Base-by-base conservation (phyloP, 1,140 invertebrate species). In the Pararge aegeria region DNA sequence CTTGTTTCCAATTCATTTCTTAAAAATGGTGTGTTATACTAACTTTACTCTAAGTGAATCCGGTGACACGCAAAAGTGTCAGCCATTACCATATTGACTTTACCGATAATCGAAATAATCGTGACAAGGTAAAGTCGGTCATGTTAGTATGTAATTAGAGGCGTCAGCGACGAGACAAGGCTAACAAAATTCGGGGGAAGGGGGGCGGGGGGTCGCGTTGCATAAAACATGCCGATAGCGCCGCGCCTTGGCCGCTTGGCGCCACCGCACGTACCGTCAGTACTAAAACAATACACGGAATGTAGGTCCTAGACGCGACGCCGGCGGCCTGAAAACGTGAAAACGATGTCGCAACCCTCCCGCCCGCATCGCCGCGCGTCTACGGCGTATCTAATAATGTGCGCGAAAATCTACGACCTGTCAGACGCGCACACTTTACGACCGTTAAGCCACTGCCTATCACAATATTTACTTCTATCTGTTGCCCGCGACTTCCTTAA, bases 151-250 rank as follows among this genome's bases (percentile, higher is more conserved):
- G 77, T 80, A 78, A 78, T 80, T 78, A 80, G 73, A 80, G 68
- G 70, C 73, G 78, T 65, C 62, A 57, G 73, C 67, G 66, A 67
- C 64, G 65, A 65, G 60, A 68, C 71, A 73, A 78, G 69, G 69
- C 73, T 74, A 75, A 83, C 79, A 73, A 64, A 82, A 83, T 81
- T 83, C 65, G 74, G 79, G 68, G 75, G 77, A 75, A 75, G 4
- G 38, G 38, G 38, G 38, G 77, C 75, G 70, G 73, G 75, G 76
- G 80, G 80, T 80, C 75, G 79, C 64, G 71, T 71, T 83, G 81
- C 80, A 87, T 87, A 83, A 84, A 77, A 84, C 80, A 87, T 85
- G 70, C 59, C 57, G 68, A 64, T 53, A 51, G 54, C 63, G 68
- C 58, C 68, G 69, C 66, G 62, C 56, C 68, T 64, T 67, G 73